Percentiles rank a stretch among this genome's conserved stretches.
phyloP scores from a whole-genome alignment of 2,113 vertebrate genomes.

The Thermophis baileyi region DNA sequence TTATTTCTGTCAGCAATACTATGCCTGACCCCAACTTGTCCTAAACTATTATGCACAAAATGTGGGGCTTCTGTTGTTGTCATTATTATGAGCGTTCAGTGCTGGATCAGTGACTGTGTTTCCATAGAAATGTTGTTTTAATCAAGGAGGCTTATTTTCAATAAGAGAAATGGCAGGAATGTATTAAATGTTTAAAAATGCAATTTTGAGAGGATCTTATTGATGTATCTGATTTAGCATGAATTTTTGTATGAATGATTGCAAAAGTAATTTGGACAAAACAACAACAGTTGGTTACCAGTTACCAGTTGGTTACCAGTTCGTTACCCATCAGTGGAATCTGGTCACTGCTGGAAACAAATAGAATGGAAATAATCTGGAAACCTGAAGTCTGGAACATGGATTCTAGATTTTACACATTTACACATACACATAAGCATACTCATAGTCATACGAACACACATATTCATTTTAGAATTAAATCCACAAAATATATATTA shows the following conservation, averaged over 20 bases:
- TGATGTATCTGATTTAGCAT: background rate
- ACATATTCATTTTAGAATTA: background rate
- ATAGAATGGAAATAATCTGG: background rate
- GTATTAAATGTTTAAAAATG: background rate
- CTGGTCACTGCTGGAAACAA: background rate
- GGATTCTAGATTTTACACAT: constrained; percentile 17
- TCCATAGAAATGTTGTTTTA: constrained; percentile 25
- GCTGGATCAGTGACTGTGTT: constrained; percentile 38
- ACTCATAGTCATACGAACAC: background rate
- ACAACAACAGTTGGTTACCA: background rate
- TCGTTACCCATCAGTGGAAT: background rate
- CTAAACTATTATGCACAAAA: constrained; percentile 34
- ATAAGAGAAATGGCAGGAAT: background rate
- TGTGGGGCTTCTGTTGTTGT: background rate
- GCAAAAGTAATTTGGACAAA: background rate
- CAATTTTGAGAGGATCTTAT: background rate
- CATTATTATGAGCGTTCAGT: constrained; percentile 1
- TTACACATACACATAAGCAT: background rate
- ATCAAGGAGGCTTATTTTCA: constrained; percentile 4
- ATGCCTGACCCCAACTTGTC: constrained; percentile 45
- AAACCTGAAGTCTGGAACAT: constrained; percentile 16
- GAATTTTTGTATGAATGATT: no score
- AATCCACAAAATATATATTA: background rate
- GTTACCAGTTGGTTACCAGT: no score
- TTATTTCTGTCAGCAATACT: constrained; percentile 46